Evolutionary conservation across 2,113 vertebrate genomes (phyloP).

Genomic region (Syngnathoides biaculeatus): DNA sequence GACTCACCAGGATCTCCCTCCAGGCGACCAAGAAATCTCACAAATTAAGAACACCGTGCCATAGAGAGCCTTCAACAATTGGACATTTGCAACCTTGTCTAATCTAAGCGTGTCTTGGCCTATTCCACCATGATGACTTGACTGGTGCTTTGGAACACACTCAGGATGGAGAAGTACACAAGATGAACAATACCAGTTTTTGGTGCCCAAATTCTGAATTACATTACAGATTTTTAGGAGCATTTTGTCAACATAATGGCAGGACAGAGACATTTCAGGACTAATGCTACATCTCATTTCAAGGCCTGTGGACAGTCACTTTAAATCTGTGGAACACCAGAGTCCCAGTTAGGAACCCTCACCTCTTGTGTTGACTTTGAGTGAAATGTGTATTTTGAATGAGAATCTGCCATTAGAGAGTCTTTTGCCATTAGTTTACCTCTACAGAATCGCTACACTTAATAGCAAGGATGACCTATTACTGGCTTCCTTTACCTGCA

Average conservation of each 20-base stretch:
- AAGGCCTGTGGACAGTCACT: constrained; percentile 4
- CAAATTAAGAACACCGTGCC: constrained; percentile 44
- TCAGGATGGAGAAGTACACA: constrained; percentile 19
- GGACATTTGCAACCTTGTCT: constrained; percentile 48
- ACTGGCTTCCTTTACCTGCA: not conserved
- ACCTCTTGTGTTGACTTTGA: not conserved
- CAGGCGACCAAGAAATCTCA: constrained; percentile 53
- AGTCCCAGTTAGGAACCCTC: not conserved
- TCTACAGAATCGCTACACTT: not conserved
- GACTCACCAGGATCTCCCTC: constrained; percentile 52
- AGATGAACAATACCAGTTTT: constrained; percentile 2
- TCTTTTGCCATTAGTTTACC: not conserved
- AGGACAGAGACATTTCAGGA: not conserved
- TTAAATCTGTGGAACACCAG: not conserved
- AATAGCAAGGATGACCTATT: not conserved
- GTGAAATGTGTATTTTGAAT: constrained; percentile 4
- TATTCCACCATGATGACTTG: constrained; percentile 34
- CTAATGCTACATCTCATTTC: not conserved
- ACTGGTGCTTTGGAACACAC: constrained; percentile 26
- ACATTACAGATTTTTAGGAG: not conserved
- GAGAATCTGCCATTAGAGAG: not conserved
- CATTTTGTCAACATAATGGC: constrained; percentile 1
- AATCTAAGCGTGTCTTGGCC: constrained; percentile 8
- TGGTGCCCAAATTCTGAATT: not conserved
- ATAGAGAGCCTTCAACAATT: constrained; percentile 43